phyloP scores from a whole-genome alignment of 2,888 invertebrate species.

The Sminthurides aquaticus region DNA sequence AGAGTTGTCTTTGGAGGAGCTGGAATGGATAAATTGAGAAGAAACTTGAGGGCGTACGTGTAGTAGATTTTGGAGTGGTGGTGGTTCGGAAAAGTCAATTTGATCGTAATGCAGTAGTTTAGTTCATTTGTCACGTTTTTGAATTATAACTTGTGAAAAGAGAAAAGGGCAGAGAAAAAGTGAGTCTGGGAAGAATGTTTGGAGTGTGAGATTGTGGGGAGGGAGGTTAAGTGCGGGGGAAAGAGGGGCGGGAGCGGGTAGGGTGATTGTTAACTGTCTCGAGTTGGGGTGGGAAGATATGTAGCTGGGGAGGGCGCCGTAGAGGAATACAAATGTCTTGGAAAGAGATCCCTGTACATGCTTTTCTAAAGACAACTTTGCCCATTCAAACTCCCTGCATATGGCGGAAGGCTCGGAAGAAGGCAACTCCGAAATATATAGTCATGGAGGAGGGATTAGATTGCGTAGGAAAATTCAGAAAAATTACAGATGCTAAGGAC shows the following conservation, averaged over 20 bases:
- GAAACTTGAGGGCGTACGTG: no score
- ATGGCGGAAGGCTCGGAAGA: no score
- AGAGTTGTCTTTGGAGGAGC: no score
- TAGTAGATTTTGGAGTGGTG: no score
- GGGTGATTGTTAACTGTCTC: background rate
- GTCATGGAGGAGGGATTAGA: no score
- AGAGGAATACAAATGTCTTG: background rate
- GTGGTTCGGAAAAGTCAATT: conserved; percentile 25
- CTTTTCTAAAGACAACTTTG: background rate
- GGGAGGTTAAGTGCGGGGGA: background rate
- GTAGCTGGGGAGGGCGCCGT: background rate
- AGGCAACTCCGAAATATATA: no score
- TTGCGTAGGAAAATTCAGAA: no score
- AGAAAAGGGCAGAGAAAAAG: conserved; percentile 10
- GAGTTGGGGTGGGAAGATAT: background rate
- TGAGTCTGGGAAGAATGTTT: background rate
- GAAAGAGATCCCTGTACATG: no score
- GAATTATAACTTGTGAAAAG: conserved; percentile 23
- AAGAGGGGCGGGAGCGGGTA: background rate
- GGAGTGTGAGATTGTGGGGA: background rate
- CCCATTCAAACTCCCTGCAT: background rate
- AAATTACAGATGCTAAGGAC: no score
- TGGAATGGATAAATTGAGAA: no score
- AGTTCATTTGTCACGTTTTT: conserved; percentile 24
- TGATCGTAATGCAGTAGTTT: conserved; percentile 24